Conservation (phyloP, 2,797 vertebrate species). For the Labeo calbasu region DNA sequence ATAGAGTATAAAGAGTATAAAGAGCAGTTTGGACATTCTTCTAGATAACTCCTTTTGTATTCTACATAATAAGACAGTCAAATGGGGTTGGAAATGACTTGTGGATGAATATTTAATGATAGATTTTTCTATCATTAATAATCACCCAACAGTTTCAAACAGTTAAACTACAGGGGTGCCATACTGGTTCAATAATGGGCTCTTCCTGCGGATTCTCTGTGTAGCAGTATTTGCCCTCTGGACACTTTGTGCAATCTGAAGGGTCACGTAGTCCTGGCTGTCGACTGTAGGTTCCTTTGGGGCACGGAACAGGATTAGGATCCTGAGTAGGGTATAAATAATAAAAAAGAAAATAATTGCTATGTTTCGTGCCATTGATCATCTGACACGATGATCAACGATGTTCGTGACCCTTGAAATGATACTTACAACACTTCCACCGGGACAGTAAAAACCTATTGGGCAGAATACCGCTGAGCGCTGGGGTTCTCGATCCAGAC, state of each 20-base stretch:
- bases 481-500: constrained; percentile 82
- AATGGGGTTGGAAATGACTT: background rate
- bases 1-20: too few species aligned
- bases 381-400: constrained; percentile 24
- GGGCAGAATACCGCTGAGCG: constrained; percentile 83
- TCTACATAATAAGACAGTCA: background rate
- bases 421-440: constrained; percentile 80
- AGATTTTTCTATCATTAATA: background rate
- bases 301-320: constrained; percentile 83
- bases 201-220: constrained; percentile 71
- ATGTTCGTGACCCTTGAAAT: background rate
- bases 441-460: constrained; percentile 86
- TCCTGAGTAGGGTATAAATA: constrained; percentile 65
- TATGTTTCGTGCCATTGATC: constrained; percentile 8
- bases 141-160: background rate
- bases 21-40: background rate
- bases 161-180: background rate
- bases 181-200: constrained; percentile 84
- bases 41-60: constrained; percentile 1
- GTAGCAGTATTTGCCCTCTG: constrained; percentile 84
- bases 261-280: constrained; percentile 79
- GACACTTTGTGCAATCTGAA: constrained; percentile 81
- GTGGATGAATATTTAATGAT: background rate
- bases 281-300: constrained; percentile 84
- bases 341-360: constrained; percentile 5